These are phyloP conservation scores for Bufotes viridis DNA, from an alignment of 2,797 vertebrate genomes.

Conservation along the genomic window DNA sequence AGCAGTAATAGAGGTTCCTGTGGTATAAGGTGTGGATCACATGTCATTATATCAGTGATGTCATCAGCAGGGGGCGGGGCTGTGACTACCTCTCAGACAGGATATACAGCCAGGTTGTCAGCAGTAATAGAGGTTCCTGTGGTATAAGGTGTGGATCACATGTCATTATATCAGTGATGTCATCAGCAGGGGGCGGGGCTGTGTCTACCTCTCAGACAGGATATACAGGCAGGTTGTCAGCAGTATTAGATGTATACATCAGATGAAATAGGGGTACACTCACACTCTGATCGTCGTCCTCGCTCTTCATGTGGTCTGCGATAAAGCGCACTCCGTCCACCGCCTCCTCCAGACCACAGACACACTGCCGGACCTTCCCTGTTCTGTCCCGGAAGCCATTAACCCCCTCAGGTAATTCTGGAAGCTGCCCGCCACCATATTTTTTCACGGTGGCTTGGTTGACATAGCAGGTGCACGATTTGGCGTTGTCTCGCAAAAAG, in stretches of 20 bases:
- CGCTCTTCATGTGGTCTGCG: slow-evolving; percentile 92
- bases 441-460: slow-evolving; percentile 85
- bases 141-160: no score
- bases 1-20: no score
- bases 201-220: neutral
- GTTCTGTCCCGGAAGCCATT: slow-evolving; percentile 81
- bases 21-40: no score
- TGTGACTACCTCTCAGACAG: no score
- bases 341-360: slow-evolving; percentile 71
- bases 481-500: slow-evolving; percentile 70
- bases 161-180: no score
- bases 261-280: slow-evolving; percentile 69
- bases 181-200: neutral
- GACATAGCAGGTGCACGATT: slow-evolving; percentile 85
- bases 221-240: neutral
- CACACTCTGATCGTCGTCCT: slow-evolving; percentile 95
- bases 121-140: no score
- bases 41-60: no score
- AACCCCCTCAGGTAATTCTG: slow-evolving; percentile 73
- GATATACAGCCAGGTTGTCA: no score
- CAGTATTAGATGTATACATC: neutral
- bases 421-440: slow-evolving; percentile 73
- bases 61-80: no score
- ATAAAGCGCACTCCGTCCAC: slow-evolving; percentile 81
- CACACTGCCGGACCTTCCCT: slow-evolving; percentile 72